Conservation (phyloP, 2,797 vertebrate species). For the Neostethus bicornis region DNA sequence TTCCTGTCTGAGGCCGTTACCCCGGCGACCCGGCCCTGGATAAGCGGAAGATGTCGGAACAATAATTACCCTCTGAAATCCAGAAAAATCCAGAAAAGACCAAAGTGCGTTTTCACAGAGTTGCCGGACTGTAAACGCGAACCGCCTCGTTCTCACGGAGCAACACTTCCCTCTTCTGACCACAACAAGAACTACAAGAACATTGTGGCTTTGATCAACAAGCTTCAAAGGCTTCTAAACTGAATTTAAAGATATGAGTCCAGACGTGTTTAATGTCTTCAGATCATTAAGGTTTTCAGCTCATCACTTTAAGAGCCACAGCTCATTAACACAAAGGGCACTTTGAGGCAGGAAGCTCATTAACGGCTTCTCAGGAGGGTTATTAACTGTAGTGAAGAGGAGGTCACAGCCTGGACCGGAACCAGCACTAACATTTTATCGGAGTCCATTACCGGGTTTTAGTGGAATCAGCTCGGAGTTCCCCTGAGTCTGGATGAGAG, state of each 20-base stretch:
- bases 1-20: too few relatives aligned
- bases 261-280: constrained; percentile 26
- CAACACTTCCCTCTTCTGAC: constrained; percentile 49
- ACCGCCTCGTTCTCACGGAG: neutral
- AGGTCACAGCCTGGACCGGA: neutral
- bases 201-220: neutral
- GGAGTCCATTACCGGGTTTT: too few relatives aligned
- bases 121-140: too few relatives aligned
- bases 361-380: constrained; percentile 7
- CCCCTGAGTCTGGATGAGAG: too few relatives aligned
- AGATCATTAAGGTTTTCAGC: constrained; percentile 18
- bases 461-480: too few relatives aligned
- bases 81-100: too few relatives aligned
- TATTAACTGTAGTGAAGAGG: neutral
- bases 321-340: constrained; percentile 32
- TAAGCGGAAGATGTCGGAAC: too few relatives aligned
- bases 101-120: too few relatives aligned
- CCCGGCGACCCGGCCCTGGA: too few relatives aligned
- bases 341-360: constrained; percentile 15
- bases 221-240: neutral
- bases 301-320: constrained; percentile 15
- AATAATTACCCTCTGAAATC: too few relatives aligned
- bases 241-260: constrained; percentile 1
- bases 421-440: neutral
- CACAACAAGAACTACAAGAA: neutral